A percentile compares a stretch with the other conserved stretches of the same genome.
Evolutionary conservation across 2,888 invertebrate species (phyloP).

Genomic region (Marasmarcha lunaedactyla): DNA sequence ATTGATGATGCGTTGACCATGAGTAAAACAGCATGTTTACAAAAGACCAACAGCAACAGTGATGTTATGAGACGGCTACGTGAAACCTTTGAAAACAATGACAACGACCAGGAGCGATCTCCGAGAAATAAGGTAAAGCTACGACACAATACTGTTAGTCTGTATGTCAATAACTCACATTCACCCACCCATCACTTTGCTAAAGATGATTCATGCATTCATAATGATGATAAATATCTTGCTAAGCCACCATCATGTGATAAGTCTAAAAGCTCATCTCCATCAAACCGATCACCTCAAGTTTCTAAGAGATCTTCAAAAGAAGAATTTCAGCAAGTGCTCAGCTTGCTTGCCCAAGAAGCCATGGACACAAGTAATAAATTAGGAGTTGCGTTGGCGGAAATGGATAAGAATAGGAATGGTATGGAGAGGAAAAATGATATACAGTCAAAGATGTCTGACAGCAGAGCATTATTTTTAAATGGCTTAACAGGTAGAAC

Average conservation of each 20-base stretch:
- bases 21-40: conserved; percentile 59
- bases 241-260: conserved; percentile 63
- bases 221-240: conserved; percentile 56
- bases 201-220: conserved; percentile 66
- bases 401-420: conserved; percentile 63
- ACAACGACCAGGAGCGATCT: conserved; percentile 48
- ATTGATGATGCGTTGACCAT: conserved; percentile 69
- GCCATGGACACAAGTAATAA: conserved; percentile 81
- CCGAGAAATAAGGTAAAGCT: conserved; percentile 66
- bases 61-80: conserved; percentile 66
- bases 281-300: conserved; percentile 69
- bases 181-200: conserved; percentile 57
- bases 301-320: conserved; percentile 54
- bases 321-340: conserved; percentile 76
- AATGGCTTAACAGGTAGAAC: conserved; percentile 51
- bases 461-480: conserved; percentile 58
- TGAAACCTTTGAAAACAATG: conserved; percentile 55
- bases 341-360: conserved; percentile 80
- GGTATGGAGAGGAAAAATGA: conserved; percentile 46
- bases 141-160: conserved; percentile 61
- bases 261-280: conserved; percentile 66
- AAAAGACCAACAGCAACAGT: conserved; percentile 73
- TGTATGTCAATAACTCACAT: conserved; percentile 60
- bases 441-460: conserved; percentile 59
- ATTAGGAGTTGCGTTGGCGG: conserved; percentile 74